Percentiles rank a stretch among this genome's conserved stretches.
These are phyloP conservation scores for Trachurus trachurus DNA, from an alignment of 2,797 vertebrate genomes.

Conservation along the genomic window DNA sequence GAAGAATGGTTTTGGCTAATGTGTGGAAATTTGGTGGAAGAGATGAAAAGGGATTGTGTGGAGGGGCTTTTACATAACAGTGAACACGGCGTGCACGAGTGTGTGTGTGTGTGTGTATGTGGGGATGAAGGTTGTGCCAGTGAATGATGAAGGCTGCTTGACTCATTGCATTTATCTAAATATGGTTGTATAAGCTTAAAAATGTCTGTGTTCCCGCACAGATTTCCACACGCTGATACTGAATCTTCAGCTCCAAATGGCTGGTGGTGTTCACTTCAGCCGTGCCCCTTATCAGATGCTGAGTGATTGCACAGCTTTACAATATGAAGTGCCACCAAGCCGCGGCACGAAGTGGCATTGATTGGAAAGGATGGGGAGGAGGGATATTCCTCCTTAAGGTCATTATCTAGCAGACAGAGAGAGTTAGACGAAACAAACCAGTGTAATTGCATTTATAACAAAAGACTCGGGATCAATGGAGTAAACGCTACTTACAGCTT, in stretches of 20 bases:
- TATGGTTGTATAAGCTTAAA: slow-evolving; percentile 6
- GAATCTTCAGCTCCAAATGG: slow-evolving; percentile 25
- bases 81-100: neutral
- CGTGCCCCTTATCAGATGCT: slow-evolving; percentile 58
- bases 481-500: slow-evolving; percentile 54
- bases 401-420: slow-evolving; percentile 73
- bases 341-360: slow-evolving; percentile 71
- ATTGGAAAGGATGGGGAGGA: slow-evolving; percentile 70
- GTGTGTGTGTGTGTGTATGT: neutral
- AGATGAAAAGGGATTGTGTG: slow-evolving; percentile 37
- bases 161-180: slow-evolving; percentile 24
- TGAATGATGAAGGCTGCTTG: slow-evolving; percentile 22
- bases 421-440: slow-evolving; percentile 69
- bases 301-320: slow-evolving; percentile 67
- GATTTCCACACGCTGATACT: slow-evolving; percentile 12
- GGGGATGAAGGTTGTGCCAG: slow-evolving; percentile 13
- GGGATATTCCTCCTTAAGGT: slow-evolving; percentile 70
- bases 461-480: slow-evolving; percentile 67
- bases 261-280: slow-evolving; percentile 11
- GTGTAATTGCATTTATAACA: slow-evolving; percentile 79
- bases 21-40: slow-evolving; percentile 40
- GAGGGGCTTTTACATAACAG: slow-evolving; percentile 54
- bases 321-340: slow-evolving; percentile 77
- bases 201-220: neutral
- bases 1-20: slow-evolving; percentile 36